Conservation (phyloP, 1,140 invertebrate species). For the Drosophila orena region DNA sequence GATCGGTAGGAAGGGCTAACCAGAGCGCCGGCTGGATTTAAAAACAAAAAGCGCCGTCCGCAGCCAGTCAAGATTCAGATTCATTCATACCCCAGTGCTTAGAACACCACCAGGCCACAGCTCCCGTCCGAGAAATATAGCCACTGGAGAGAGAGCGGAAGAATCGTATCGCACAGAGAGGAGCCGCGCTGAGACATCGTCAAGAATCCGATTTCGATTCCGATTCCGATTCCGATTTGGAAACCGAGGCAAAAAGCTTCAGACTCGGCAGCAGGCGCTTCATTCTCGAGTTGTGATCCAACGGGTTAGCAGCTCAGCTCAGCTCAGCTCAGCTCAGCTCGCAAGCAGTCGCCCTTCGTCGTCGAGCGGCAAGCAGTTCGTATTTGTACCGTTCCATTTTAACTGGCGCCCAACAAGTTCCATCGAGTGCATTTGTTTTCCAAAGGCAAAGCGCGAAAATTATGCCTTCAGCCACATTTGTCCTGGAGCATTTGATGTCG, state of each 20-base stretch:
- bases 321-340: conserved; percentile 24
- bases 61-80: conserved; percentile 65
- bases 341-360: conserved; percentile 24
- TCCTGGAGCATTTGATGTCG: conserved; percentile 79
- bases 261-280: conserved; percentile 65
- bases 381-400: not conserved
- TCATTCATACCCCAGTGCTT: conserved; percentile 78
- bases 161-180: conserved; percentile 6
- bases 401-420: not conserved
- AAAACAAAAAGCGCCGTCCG: conserved; percentile 64
- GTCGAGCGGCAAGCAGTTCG: conserved; percentile 12
- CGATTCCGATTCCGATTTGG: conserved; percentile 1
- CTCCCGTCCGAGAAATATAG: conserved; percentile 33
- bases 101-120: conserved; percentile 52
- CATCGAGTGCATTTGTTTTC: not conserved
- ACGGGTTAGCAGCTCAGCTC: conserved; percentile 42
- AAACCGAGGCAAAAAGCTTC: conserved; percentile 64
- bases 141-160: conserved; percentile 28
- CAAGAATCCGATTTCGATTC: conserved; percentile 29
- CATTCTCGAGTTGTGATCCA: conserved; percentile 79
- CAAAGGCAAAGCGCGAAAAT: conserved; percentile 23
- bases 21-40: conserved; percentile 46
- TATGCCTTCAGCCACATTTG: conserved; percentile 76
- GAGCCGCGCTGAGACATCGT: conserved; percentile 11
- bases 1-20: conserved; percentile 20